Percentiles rank a stretch among this genome's conserved stretches.
phyloP scores from a whole-genome alignment of 2,888 invertebrate species.

The Hirtodrosophila histrioides region DNA sequence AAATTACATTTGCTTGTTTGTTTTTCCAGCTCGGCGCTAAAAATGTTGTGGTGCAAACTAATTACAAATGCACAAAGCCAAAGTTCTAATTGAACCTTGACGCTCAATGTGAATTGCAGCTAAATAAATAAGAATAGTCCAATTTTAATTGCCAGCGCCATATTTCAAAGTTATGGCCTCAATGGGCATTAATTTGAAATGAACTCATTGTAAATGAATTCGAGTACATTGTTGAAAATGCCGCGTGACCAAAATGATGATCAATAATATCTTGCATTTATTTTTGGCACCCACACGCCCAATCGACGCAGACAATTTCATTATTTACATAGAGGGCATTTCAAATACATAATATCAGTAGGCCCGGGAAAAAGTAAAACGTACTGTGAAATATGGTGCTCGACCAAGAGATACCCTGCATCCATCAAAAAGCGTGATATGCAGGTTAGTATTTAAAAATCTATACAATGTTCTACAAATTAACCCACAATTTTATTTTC shows the following conservation, averaged over 20 bases:
- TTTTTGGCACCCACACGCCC: slow-evolving; percentile 32
- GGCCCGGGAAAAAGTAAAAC: neutral
- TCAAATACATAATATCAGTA: slow-evolving; percentile 24
- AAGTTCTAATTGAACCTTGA: slow-evolving; percentile 57
- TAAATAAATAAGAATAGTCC: slow-evolving; percentile 18
- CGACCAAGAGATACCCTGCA: slow-evolving; percentile 1
- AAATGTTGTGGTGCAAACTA: slow-evolving; percentile 19
- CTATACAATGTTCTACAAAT: no score
- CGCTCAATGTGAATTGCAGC: slow-evolving; percentile 12
- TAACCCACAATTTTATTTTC: no score
- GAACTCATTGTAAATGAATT: slow-evolving; percentile 1
- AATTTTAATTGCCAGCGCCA: slow-evolving; percentile 23
- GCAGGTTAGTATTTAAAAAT: no score
- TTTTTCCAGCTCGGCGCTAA: slow-evolving; percentile 11
- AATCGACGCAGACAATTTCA: slow-evolving; percentile 13
- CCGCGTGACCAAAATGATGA: slow-evolving; percentile 28
- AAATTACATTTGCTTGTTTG: slow-evolving; percentile 8
- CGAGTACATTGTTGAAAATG: neutral
- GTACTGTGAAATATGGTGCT: neutral
- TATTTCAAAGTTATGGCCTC: slow-evolving; percentile 20
- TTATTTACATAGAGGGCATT: slow-evolving; percentile 48
- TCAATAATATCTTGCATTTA: slow-evolving; percentile 25
- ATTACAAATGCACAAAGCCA: slow-evolving; percentile 16
- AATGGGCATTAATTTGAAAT: slow-evolving; percentile 19
- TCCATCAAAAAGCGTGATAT: no score